Percentiles rank a stretch among this genome's conserved stretches.
phyloP scores from a whole-genome alignment of 1,140 invertebrate species.

The Amphibalanus amphitrite region DNA sequence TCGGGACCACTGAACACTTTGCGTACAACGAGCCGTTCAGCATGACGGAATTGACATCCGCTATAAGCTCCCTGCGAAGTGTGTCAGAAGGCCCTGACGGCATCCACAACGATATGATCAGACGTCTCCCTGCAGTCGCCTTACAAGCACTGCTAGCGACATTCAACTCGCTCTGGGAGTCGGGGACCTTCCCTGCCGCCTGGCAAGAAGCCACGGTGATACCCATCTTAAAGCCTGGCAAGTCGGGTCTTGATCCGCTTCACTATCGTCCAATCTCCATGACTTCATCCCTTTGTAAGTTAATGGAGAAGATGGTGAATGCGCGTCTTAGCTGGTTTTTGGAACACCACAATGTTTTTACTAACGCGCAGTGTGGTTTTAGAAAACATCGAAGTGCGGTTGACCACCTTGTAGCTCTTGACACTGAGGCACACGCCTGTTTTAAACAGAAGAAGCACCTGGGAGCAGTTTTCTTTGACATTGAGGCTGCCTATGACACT shows the following conservation, averaged over 20 bases:
- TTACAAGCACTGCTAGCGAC: not conserved
- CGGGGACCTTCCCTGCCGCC: too few relatives aligned
- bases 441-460: not conserved
- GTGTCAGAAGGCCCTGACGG: not conserved
- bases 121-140: not conserved
- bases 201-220: not conserved
- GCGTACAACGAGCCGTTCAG: not conserved
- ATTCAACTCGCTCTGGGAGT: not conserved
- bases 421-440: not conserved
- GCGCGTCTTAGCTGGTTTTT: not conserved
- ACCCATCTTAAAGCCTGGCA: not conserved
- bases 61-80: not conserved
- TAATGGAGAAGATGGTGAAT: not conserved
- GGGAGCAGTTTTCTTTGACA: not conserved
- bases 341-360: not conserved
- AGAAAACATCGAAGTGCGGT: not conserved
- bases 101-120: not conserved
- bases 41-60: too few relatives aligned
- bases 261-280: not conserved
- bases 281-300: not conserved
- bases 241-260: not conserved
- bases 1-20: not conserved
- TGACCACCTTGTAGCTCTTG: not conserved
- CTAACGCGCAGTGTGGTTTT: not conserved
- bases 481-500: constrained; percentile 6